Base-by-base conservation (phyloP, 2,113 vertebrate species). In the Ia io region DNA sequence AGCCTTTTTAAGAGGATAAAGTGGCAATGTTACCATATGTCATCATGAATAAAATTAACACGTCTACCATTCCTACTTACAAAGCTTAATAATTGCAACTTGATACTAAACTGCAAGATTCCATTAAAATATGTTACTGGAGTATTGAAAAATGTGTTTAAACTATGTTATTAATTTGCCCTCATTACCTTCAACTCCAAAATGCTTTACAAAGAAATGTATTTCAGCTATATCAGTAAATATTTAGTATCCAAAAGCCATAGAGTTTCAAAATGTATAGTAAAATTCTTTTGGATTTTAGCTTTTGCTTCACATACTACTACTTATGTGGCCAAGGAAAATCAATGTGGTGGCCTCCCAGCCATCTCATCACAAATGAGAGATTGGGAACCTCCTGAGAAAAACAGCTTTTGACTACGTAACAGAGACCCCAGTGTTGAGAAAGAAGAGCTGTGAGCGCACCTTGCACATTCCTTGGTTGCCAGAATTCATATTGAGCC, bases 111-210 rank as follows among this genome's bases (percentile, higher is more conserved):
- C 23, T 95, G n/a, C 9, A 88, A 88, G 22, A 70, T 70, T 79
- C 23, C 49, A 88, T 91, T 86, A 83, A 95, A 96, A 74, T 78
- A 85, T 65, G 96, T 73, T 80, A 56, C 44, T 73, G 13, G 82
- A 82, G 32, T 59, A 88, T 23, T 88, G 23, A 59, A 95, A 96
- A 93, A 56, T 20, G 73, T 44, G 40, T 90, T 25, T 78, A 63
- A 70, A 59, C 5, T 13, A 53, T 65, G 25, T 17, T 91, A 73
- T 65, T 80, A 80, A 79, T 32, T 44, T 70, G 1, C 9, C 74
- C 20, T 80, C 47, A 65, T 84, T 30, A 79, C 69, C 93, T 86
- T 71, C 32, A 84, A 32, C 85, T 87, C 28, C 37, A 47, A 28
- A 22, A 69, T 61, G 73, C n/a, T 74, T 77, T 84, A 63, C 28